Conservation (phyloP, 2,113 vertebrate genomes). For the Hippocampus comes region DNA sequence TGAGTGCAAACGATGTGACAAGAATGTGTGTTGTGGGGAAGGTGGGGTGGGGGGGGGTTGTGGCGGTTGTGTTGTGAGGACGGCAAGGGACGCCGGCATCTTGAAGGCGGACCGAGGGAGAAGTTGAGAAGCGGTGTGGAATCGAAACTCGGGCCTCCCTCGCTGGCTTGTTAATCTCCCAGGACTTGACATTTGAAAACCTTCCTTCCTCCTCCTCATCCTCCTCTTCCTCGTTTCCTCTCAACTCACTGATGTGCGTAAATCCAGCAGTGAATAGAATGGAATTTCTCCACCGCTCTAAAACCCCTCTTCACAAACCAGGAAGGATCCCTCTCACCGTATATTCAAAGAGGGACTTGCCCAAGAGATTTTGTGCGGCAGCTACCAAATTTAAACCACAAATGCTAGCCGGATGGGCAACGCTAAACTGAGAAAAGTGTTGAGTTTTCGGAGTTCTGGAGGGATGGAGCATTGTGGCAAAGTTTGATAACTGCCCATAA, state of each 20-base stretch:
- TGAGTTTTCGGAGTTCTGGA: neutral
- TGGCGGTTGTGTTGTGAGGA: neutral
- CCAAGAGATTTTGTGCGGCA: neutral
- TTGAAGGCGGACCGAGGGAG: conserved; percentile 22
- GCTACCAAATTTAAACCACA: neutral
- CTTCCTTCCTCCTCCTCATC: conserved; percentile 15
- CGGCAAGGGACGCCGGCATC: conserved; percentile 18
- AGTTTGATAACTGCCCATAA: neutral
- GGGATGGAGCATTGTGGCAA: neutral
- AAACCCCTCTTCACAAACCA: conserved; percentile 16
- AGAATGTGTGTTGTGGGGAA: conserved; percentile 21
- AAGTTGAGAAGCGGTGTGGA: conserved; percentile 21
- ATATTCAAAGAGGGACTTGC: neutral
- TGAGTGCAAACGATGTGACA: conserved; percentile 17
- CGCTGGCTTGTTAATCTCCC: conserved; percentile 59
- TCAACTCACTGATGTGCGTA: conserved; percentile 46
- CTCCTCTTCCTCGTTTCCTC: conserved; percentile 14
- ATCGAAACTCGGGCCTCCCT: conserved; percentile 32
- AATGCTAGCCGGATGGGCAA: neutral
- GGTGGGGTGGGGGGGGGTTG: conserved; percentile 6
- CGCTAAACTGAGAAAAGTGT: neutral
- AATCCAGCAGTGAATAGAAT: conserved; percentile 55
- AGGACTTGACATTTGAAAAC: conserved; percentile 69
- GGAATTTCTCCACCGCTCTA: conserved; percentile 48
- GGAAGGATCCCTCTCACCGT: neutral